phyloP scores from a whole-genome alignment of 2,113 vertebrate species.

The Pseudorectes ferrugineus region DNA sequence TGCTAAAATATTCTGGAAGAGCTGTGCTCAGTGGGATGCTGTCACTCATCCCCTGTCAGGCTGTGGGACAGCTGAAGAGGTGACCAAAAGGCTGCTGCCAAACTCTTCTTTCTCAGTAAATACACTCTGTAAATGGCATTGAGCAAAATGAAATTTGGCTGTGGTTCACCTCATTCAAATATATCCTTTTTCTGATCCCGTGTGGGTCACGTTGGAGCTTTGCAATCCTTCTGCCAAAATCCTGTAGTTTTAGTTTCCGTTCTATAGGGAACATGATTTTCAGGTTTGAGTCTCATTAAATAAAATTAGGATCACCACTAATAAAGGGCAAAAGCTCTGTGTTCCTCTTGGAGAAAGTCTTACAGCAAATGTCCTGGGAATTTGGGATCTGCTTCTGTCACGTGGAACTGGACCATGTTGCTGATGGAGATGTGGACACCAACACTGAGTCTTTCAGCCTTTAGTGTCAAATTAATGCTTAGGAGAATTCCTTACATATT shows the following conservation, averaged over 20 bases:
- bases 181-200: neutral
- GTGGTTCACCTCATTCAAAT: neutral
- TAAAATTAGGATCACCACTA: neutral
- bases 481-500: neutral
- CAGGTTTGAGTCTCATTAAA: neutral
- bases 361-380: neutral
- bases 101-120: neutral
- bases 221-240: neutral
- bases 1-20: neutral
- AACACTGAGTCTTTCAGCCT: neutral
- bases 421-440: neutral
- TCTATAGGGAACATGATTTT: accelerated
- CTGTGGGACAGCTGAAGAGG: neutral
- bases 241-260: neutral
- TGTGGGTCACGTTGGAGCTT: neutral
- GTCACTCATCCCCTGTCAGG: neutral
- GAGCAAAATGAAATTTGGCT: neutral
- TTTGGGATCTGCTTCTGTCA: accelerated
- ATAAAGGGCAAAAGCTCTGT: neutral
- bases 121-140: neutral
- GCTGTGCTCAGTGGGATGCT: neutral
- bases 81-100: neutral
- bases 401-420: accelerated
- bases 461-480: neutral
- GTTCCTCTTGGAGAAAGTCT: neutral